Conservation (phyloP, 2,113 vertebrate species). For the Thamnaconus septentrionalis region DNA sequence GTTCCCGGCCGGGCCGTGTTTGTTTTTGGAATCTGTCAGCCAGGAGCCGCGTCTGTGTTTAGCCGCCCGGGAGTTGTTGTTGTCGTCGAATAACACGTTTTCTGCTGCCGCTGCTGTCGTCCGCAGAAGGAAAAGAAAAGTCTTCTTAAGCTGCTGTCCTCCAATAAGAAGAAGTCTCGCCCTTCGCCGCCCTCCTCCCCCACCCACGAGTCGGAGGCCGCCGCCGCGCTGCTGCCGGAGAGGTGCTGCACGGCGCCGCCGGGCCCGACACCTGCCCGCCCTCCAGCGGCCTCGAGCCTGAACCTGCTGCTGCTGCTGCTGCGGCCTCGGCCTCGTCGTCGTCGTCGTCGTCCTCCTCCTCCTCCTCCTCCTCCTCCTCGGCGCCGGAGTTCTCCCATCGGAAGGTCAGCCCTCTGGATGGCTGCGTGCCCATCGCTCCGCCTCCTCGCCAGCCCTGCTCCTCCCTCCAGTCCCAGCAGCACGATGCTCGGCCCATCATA, state of each 20-base stretch:
- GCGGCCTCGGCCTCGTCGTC: constrained; percentile 5
- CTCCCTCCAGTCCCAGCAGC: constrained; percentile 82
- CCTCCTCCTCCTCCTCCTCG: constrained; percentile 49
- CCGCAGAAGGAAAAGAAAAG: constrained; percentile 95
- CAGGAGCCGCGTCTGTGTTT: too few species aligned
- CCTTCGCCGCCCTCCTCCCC: constrained; percentile 91
- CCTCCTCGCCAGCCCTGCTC: constrained; percentile 95
- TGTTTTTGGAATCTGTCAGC: too few species aligned
- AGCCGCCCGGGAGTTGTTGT: neutral
- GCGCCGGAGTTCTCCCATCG: constrained; percentile 74
- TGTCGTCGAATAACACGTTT: constrained; percentile 1
- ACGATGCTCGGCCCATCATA: constrained; percentile 87
- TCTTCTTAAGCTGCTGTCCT: constrained; percentile 91
- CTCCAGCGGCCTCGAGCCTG: constrained; percentile 70
- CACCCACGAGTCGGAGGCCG: constrained; percentile 85
- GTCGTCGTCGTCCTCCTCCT: constrained; percentile 22
- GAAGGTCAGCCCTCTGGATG: constrained; percentile 79
- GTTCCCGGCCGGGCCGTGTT: too few species aligned
- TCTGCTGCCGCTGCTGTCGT: neutral
- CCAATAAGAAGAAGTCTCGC: constrained; percentile 91
- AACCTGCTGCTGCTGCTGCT: constrained; percentile 54
- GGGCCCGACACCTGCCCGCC: constrained; percentile 78
- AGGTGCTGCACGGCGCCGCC: constrained; percentile 84
- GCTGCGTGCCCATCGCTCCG: constrained; percentile 81
- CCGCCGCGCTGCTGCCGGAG: constrained; percentile 59